Evolutionary conservation across 37 sponge, comb jelly and placozoan genomes (phyloP), one percentile per base, ranked within the genome.

Genomic region (Oscarella lobularis): DNA sequence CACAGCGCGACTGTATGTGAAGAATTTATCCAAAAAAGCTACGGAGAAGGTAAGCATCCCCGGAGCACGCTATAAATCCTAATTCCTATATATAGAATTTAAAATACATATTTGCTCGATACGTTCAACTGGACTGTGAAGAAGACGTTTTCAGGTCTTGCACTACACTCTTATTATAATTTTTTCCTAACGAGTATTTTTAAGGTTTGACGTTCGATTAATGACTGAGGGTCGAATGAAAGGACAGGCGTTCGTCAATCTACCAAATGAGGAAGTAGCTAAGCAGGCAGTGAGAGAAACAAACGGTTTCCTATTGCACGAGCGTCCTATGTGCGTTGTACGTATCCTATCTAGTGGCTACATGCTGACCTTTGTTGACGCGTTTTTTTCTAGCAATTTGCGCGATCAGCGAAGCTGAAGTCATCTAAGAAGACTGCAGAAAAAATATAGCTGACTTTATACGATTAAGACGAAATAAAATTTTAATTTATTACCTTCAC

Each of bases 161-260:
- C 29, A 67, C 79, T 2, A 77, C 71, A 27, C 71, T 72, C 33
- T n/a, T n/a, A n/a, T n/a, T n/a, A n/a, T n/a, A n/a, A n/a, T n/a
- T n/a, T n/a, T n/a, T n/a, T n/a, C n/a, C n/a, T n/a, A n/a, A n/a
- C n/a, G n/a, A n/a, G n/a, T 74, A 31, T 74, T 6, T 65, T 67
- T 20, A 66, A 87, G 88, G 35, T 87, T 87, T 75, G 75, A 82
- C 35, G 73, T 92, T n/a, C 80, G 84, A 30, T 67, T 94, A 30
- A 91, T 98, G 95, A 80, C 78, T 65, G 66, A 76, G 0, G 99
- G 99, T 2, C 73, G 95, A 38, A 91, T 98, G 95, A 90, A 90
- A 35, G 99, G 95, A 14, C 99, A 98, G 40, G 99, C 99, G 40
- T 98, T 98, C 72, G 79, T 98, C 33, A 85, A 83, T 3, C 75